phyloP scores from a whole-genome alignment of 2,113 vertebrate species.

The Platanista minor region DNA sequence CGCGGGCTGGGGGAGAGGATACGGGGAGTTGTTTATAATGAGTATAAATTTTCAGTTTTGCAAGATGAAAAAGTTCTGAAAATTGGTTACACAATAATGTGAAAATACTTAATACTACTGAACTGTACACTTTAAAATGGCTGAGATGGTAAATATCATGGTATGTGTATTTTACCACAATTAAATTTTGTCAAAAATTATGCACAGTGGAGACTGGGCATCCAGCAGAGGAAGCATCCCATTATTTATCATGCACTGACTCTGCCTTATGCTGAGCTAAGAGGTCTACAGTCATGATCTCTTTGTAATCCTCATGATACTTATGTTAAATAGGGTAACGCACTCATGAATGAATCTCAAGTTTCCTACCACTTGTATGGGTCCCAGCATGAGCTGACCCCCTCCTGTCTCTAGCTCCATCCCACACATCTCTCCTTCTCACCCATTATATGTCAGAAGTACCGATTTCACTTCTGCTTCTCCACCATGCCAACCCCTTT shows the following conservation, averaged over 20 bases:
- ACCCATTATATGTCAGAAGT: accelerated
- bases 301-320: neutral
- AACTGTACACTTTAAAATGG: neutral
- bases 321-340: neutral
- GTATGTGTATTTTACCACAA: neutral
- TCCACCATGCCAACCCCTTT: neutral
- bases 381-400: neutral
- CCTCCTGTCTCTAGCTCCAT: neutral
- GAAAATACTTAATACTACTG: neutral
- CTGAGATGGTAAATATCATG: neutral
- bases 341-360: neutral
- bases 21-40: neutral
- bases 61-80: neutral
- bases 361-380: neutral
- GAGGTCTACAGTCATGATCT: neutral
- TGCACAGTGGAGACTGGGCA: neutral
- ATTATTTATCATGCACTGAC: neutral
- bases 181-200: neutral
- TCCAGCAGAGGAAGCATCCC: neutral
- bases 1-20: neutral
- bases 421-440: neutral
- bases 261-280: neutral
- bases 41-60: neutral
- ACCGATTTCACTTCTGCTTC: accelerated
- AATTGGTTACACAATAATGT: neutral